These are phyloP conservation scores for Leucozona laternaria DNA, from an alignment of 2,888 invertebrate species.

Conservation along the genomic window DNA sequence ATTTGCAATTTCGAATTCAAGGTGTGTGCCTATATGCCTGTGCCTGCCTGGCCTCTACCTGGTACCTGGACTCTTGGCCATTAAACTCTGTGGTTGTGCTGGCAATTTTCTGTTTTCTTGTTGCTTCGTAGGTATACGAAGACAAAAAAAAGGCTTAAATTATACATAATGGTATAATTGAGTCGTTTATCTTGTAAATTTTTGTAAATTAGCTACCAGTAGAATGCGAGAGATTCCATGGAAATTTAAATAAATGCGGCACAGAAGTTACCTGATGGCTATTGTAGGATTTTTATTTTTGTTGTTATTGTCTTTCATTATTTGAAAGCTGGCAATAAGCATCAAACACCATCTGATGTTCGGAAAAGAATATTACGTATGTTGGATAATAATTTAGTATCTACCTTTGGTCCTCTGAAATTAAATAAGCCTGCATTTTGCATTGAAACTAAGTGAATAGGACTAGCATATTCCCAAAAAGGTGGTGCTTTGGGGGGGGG, in stretches of 20 bases:
- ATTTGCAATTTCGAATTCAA: conserved; percentile 50
- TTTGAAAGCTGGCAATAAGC: neutral
- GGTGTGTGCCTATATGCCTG: conserved; percentile 13
- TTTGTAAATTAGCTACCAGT: conserved; percentile 53
- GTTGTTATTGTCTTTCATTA: neutral
- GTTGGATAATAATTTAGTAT: neutral
- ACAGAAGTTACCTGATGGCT: neutral
- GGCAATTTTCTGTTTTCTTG: conserved; percentile 25
- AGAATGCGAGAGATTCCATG: conserved; percentile 36
- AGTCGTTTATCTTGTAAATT: conserved; percentile 64
- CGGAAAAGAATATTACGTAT: neutral
- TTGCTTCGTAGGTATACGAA: neutral
- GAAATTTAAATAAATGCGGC: conserved; percentile 32
- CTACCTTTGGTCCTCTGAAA: neutral
- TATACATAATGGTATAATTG: conserved; percentile 57
- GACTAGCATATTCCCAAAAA: too few relatives aligned
- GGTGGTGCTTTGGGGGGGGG: too few relatives aligned
- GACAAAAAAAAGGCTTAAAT: conserved; percentile 5
- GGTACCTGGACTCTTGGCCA: too few relatives aligned
- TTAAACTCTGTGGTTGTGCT: conserved; percentile 4
- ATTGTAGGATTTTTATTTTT: neutral
- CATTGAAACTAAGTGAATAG: neutral
- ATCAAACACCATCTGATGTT: neutral
- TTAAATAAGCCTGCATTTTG: neutral
- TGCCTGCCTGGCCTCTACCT: neutral